These are phyloP conservation scores for Hirtodrosophila histrioides DNA, from an alignment of 2,888 invertebrate genomes.

Conservation along the genomic window DNA sequence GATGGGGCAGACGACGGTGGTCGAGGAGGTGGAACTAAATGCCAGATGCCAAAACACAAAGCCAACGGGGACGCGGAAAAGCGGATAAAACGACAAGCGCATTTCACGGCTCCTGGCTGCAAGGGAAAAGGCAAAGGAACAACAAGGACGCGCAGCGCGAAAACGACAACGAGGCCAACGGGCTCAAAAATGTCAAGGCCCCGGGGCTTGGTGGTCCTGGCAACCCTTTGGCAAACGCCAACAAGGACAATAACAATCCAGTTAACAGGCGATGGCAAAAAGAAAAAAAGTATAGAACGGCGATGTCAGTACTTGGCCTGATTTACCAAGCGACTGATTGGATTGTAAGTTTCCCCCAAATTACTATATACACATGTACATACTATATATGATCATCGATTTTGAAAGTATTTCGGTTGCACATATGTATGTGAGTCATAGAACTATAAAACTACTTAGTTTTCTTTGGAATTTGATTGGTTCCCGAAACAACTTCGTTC, in stretches of 20 bases:
- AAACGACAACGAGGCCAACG: slow-evolving; percentile 18
- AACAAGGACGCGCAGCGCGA: slow-evolving; percentile 56
- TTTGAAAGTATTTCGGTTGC: too few species aligned
- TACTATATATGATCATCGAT: too few species aligned
- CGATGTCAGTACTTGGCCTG: slow-evolving; percentile 12
- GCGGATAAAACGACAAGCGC: slow-evolving; percentile 28
- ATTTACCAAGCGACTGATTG: slow-evolving; percentile 13
- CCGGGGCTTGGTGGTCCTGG: slow-evolving; percentile 35
- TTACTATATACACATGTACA: neutral
- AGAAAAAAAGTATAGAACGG: slow-evolving; percentile 1
- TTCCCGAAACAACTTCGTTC: too few species aligned
- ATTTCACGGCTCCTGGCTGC: slow-evolving; percentile 31
- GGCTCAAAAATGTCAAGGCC: slow-evolving; percentile 50
- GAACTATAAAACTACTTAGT: too few species aligned
- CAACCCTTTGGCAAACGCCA: slow-evolving; percentile 41
- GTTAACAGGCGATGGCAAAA: slow-evolving; percentile 52
- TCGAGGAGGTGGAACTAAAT: slow-evolving; percentile 2
- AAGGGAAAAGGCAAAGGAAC: slow-evolving; percentile 53
- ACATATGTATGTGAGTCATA: too few species aligned
- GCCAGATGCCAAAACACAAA: slow-evolving; percentile 31
- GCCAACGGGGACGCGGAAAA: slow-evolving; percentile 13
- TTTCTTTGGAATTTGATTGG: too few species aligned
- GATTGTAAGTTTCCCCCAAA: neutral
- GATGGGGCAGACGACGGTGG: too few species aligned
- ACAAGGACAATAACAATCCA: slow-evolving; percentile 57